Base-by-base conservation (phyloP, 1,140 invertebrate species). In the Dendrolimus punctatus region DNA sequence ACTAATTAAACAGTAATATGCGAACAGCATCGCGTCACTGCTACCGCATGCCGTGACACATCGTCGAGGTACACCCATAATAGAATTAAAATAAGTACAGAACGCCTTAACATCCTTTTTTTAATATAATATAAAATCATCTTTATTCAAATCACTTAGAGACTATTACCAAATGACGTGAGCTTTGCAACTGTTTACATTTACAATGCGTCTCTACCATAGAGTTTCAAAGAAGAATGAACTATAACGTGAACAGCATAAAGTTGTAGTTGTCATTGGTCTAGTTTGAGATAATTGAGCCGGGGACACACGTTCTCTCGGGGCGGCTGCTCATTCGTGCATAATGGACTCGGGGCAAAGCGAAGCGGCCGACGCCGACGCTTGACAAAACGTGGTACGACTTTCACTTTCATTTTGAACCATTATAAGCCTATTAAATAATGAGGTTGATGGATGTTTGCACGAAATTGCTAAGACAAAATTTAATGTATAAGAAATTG, bases 291-390 rank as follows among this genome's bases (percentile, higher is more conserved):
- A 81, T 84, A 85, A 85, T 85, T 85, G 82, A 73, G 64, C 67
- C 67, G 57, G 72, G 69, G 80, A 77, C 72, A 85, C 70, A 77
- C 74, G 80, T 72, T 84, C 80, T 86, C 80, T 82, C 77, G 79
- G 80, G 80, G 78, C 79, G 82, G 74, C 69, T 81, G 80, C 68
- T 85, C 82, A 85, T 84, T 84, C 80, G 80, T 84, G 80, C 82
- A 86, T 86, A 86, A 86, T 86, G 79, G 77, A 73, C 80, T 80
- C 70, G 68, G 79, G 69, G 80, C 79, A 67, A 79, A 55, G 58
- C 46, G 60, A 78, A 65, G 71, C 71, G 72, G 65, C 77, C 76
- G 79, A 79, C 68, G 65, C 77, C 76, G 79, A 79, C 68, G 75
- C 75, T 80, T 85, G 79, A 83, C 82, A 80, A 83, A 82, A 83